Evolutionary conservation across 2,797 vertebrate species (phyloP), one percentile per base, ranked within the genome.

Genomic region (Acomys russatus): DNA sequence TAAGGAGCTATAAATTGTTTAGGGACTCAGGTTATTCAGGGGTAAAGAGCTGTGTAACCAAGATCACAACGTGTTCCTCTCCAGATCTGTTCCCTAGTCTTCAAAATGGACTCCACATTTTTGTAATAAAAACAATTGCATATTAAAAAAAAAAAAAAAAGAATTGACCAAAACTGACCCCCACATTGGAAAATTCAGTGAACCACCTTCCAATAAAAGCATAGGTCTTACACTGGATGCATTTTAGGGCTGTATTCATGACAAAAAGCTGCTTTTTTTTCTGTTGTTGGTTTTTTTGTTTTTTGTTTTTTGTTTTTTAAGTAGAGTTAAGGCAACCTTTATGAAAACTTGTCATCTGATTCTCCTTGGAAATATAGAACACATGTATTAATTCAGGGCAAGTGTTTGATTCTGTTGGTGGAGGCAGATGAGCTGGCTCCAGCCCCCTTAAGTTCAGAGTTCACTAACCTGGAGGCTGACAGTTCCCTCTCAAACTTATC

Each of bases 321-420:
- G 12, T 49, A 23, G 17, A 94, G 64, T 77, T 92, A 95, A 95
- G 78, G 70, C 54, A 95, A 68, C 18, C 70, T 95, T 84, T 78
- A 54, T 51, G 86, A 90, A 97, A 84, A 61, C 71, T 85, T 92
- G 90, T 94, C 92, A 78, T 92, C 94, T 92, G 92, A 92, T 78
- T 97, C 66, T 89, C 61, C 64, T 96, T 96, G 88, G 92, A 97
- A 95, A 92, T 97, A 76, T 59, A 59, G 74, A 92, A 90, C 44
- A 59, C 20, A 87, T 66, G 23, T 79, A 86, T 96, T 94, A 92
- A 95, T 88, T 95, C 86, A 38, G 70, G 82, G 78, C 44, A 94
- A 93, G 35, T 17, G 5, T 63, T 94, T 78, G 90, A 71, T 88
- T 96, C 51, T 90, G 6, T 96, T 83, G 96, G 30, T n/a, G 51